Evolutionary conservation across 2,797 vertebrate species (phyloP).

Genomic region (Falco cherrug): DNA sequence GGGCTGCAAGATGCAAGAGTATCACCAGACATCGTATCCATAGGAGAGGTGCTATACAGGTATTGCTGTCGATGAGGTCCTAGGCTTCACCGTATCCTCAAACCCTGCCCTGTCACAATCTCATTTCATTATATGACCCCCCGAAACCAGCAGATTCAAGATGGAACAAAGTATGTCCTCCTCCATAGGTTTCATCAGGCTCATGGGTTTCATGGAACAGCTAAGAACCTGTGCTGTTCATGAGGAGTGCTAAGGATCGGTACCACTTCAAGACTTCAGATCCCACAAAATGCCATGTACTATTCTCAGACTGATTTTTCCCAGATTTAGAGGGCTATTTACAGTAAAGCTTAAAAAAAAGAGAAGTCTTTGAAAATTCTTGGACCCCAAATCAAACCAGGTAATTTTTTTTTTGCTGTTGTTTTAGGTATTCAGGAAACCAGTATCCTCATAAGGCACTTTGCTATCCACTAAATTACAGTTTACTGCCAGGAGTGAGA

Average conservation of each 20-base stretch:
- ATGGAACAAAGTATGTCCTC: not conserved
- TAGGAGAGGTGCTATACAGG: not conserved
- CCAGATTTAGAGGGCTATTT: not conserved
- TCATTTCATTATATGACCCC: not conserved
- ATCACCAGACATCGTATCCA: not conserved
- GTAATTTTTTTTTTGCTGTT: not conserved
- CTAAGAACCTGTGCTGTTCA: not conserved
- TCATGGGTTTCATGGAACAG: not conserved
- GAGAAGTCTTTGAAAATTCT: not conserved
- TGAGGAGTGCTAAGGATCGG: not conserved
- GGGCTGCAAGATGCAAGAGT: not conserved
- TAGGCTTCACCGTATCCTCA: not conserved
- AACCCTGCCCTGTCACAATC: not conserved
- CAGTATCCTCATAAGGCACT: not conserved
- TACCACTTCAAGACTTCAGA: not conserved
- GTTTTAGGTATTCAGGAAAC: not conserved
- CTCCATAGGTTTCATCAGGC: not conserved
- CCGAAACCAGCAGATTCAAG: not conserved
- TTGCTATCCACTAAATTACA: not conserved
- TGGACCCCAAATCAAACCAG: not conserved
- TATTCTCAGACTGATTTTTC: not conserved
- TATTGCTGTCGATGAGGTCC: not conserved
- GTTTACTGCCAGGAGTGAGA: not conserved
- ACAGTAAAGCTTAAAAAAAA: not conserved
- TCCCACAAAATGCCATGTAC: not conserved